Percentiles rank a stretch among this genome's conserved stretches.
Conservation (phyloP, 2,113 vertebrate genomes). For the Gasterosteus nipponicus region DNA sequence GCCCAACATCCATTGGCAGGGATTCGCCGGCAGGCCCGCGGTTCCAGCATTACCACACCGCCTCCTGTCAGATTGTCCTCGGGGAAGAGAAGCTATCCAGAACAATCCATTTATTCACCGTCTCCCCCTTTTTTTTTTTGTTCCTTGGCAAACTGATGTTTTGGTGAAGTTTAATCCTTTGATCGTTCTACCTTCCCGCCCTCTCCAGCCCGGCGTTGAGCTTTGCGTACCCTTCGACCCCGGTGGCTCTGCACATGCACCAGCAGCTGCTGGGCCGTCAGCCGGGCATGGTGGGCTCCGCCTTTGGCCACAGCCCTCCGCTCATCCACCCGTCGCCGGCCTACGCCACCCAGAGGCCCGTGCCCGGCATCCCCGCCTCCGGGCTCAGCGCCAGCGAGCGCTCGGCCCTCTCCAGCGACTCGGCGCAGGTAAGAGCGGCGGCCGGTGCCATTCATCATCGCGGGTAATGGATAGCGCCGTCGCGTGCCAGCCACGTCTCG, state of each 20-base stretch:
- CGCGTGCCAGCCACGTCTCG: constrained; percentile 54
- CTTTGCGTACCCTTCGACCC: constrained; percentile 95
- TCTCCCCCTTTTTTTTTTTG: constrained; percentile 12
- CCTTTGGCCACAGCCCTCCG: constrained; percentile 97
- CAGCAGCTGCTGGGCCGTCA: constrained; percentile 95
- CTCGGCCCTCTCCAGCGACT: constrained; percentile 88
- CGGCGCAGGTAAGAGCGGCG: constrained; percentile 88
- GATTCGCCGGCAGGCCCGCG: constrained; percentile 58
- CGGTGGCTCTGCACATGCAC: constrained; percentile 95
- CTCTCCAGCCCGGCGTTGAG: constrained; percentile 90
- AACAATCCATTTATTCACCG: constrained; percentile 76
- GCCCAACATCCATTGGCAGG: constrained; percentile 71
- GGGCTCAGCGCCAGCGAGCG: constrained; percentile 90
- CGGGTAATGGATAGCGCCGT: constrained; percentile 67
- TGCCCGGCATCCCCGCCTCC: constrained; percentile 88
- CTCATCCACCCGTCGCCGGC: constrained; percentile 96
- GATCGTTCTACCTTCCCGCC: constrained; percentile 7
- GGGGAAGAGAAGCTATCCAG: constrained; percentile 71
- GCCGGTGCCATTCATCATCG: constrained; percentile 71
- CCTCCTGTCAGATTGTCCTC: constrained; percentile 78
- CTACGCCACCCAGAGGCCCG: constrained; percentile 92
- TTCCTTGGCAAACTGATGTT: constrained; percentile 39
- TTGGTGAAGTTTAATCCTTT: constrained; percentile 31
- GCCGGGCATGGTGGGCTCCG: constrained; percentile 91
- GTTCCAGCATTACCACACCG: constrained; percentile 73